phyloP scores from a whole-genome alignment of 2,797 vertebrate species.

The Cynodonichthys magdalenae region DNA sequence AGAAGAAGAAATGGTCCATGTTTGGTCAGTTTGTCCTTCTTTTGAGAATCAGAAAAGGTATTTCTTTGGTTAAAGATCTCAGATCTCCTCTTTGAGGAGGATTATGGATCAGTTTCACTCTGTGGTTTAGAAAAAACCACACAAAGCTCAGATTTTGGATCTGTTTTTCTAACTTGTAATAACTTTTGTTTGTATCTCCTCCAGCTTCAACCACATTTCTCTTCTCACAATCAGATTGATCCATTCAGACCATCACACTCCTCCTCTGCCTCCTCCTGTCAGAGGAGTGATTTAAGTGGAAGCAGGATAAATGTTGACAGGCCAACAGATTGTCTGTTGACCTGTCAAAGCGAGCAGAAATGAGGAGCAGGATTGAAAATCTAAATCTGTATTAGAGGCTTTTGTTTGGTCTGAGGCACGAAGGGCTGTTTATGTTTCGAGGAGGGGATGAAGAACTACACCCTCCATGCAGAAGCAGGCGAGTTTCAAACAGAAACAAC shows the following conservation, averaged over 20 bases:
- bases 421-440: slow-evolving; percentile 69
- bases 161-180: slow-evolving; percentile 50
- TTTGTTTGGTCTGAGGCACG: slow-evolving; percentile 77
- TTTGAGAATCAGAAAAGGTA: not conserved
- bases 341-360: slow-evolving; percentile 70
- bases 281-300: slow-evolving; percentile 48
- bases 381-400: slow-evolving; percentile 82
- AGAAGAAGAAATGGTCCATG: no score
- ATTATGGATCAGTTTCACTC: slow-evolving; percentile 63
- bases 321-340: slow-evolving; percentile 79
- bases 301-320: slow-evolving; percentile 52
- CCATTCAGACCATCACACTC: not conserved
- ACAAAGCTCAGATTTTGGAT: slow-evolving; percentile 33
- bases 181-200: slow-evolving; percentile 30
- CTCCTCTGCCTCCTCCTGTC: not conserved
- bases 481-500: no score
- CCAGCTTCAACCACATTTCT: slow-evolving; percentile 1
- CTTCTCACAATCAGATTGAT: not conserved
- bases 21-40: not conserved
- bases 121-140: slow-evolving; percentile 59
- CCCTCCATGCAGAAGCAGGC: no score
- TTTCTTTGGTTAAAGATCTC: slow-evolving; percentile 37
- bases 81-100: slow-evolving; percentile 41
- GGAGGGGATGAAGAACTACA: slow-evolving; percentile 18
- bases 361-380: slow-evolving; percentile 75